Base-by-base conservation (phyloP, 2,888 invertebrate species). In the Camponotus fellah region DNA sequence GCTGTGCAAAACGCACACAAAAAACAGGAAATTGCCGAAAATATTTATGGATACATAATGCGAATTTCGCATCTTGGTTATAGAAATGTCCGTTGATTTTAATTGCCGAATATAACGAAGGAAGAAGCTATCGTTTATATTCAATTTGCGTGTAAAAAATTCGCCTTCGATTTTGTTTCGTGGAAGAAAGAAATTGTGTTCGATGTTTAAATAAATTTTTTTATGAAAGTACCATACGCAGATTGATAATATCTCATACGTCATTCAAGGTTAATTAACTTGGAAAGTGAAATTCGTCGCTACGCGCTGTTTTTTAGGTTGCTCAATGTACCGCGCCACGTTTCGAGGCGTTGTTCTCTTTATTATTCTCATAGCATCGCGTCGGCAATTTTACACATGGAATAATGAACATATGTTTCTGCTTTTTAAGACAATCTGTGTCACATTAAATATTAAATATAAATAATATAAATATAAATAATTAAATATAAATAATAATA, bases 241-340 rank as follows among this genome's bases (percentile, higher is more conserved):
- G 53, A 79, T 71, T 69, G 71, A 80, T 69, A 69, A n/a, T 60
- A 80, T 80, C 79, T 62, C 37, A 46, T 40, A 46, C 72, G 79
- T 72, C 60, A 72, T 62, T 80, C 79, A 80, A 80, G 79, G 79
- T 80, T 80, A 80, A 80, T 80, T 80, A 80, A 80, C 60, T 80
- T 80, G 79, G 72, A 72, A 80, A 80, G 79, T 80, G 79, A 80
- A 80, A 80, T 80, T 80, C 79, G 79, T 72, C 79, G 72, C 34
- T 71, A 58, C 71, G 71, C 37, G 69, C 34, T 26, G 60, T 72
- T 72, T 75, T 72, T 72, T 21, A 40, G 56, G 17, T 74, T 76
- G 76, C 76, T 64, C 77, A 82, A 82, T 65, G 64, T 56, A 76
- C 21, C 77, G 53, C 64, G 14, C 64, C 32, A 2, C 26, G 58